Evolutionary conservation across 1,140 invertebrate genomes (phyloP).

Genomic region (Bombus sylvicola): DNA sequence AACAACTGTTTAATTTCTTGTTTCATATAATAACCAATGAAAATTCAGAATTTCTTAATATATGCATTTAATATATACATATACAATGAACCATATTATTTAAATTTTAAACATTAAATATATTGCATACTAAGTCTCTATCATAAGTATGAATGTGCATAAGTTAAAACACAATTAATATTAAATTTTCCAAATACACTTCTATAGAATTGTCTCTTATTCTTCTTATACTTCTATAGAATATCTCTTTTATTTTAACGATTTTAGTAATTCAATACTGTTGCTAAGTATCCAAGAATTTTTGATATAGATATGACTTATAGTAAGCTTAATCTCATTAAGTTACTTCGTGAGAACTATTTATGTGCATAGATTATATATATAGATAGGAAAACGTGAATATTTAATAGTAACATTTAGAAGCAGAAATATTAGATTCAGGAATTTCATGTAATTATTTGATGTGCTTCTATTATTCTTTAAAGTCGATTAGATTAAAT

Average conservation of each 20-base stretch:
- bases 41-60: not conserved
- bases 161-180: conserved; percentile 6
- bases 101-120: conserved; percentile 16
- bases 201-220: not conserved
- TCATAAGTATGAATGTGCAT: not conserved
- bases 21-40: not conserved
- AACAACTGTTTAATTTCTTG: conserved; percentile 5
- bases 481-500: not conserved
- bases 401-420: conserved; percentile 3
- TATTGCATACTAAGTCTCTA: conserved; percentile 5
- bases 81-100: conserved; percentile 1
- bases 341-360: not conserved
- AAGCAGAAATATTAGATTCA: not conserved
- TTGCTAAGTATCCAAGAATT: not conserved
- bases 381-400: not conserved
- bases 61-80: not conserved
- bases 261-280: conserved; percentile 1
- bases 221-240: too few relatives aligned
- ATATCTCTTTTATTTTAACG: not conserved
- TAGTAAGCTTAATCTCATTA: not conserved
- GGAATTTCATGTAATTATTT: not conserved
- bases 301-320: not conserved
- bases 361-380: not conserved
- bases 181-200: not conserved
- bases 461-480: not conserved